These are phyloP conservation scores for Aphelocoma coerulescens DNA, from an alignment of 2,113 vertebrate species.

Conservation along the genomic window DNA sequence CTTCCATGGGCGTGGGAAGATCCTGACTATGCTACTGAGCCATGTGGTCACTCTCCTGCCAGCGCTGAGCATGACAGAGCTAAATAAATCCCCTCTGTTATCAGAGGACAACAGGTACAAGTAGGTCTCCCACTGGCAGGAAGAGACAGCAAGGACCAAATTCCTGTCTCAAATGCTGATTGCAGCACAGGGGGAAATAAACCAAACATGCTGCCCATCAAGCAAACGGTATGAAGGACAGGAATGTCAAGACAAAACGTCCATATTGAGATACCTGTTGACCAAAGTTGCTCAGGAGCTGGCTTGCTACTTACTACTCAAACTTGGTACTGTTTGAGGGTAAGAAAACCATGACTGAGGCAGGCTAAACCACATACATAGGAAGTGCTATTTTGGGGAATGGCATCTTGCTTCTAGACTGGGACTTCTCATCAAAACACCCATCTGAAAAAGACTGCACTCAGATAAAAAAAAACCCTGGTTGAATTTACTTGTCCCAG, in stretches of 20 bases:
- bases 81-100: not conserved
- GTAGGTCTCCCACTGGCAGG: not conserved
- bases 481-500: not conserved
- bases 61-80: not conserved
- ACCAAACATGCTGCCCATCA: not conserved
- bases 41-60: not conserved
- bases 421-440: not conserved
- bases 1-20: not conserved
- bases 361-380: too few species aligned
- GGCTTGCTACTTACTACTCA: not conserved
- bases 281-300: not conserved
- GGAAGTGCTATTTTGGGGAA: too few species aligned
- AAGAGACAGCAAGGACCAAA: not conserved
- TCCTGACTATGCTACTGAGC: not conserved
- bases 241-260: not conserved
- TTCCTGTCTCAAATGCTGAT: not conserved
- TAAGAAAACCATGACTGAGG: not conserved
- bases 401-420: not conserved
- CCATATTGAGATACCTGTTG: rapidly evolving
- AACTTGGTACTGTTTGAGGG: not conserved
- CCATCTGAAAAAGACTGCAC: not conserved
- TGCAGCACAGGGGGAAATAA: not conserved
- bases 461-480: not conserved
- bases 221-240: not conserved
- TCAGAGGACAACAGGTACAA: not conserved